Percentiles rank a stretch among this genome's conserved stretches.
Conservation (phyloP, 2,888 invertebrate species). For the Chorisops tibialis region DNA sequence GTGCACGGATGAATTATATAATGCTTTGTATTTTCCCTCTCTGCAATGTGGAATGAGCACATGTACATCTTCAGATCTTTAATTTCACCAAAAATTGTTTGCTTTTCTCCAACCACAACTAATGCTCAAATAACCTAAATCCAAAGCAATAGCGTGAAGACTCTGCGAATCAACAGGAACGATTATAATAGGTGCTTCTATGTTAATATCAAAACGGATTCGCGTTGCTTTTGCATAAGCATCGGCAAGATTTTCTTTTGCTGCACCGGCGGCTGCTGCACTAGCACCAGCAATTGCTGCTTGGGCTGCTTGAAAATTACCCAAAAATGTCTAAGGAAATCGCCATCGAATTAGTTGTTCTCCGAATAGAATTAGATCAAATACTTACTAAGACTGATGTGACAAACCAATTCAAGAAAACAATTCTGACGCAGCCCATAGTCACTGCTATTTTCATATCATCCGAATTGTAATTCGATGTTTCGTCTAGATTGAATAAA, state of each 20-base stretch:
- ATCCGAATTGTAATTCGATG: slow-evolving; percentile 59
- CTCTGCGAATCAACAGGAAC: slow-evolving; percentile 84
- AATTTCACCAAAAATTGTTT: slow-evolving; percentile 76
- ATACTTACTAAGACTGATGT: slow-evolving; percentile 68
- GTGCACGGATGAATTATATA: slow-evolving; percentile 78
- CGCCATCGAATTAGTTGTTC: not conserved
- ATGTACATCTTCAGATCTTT: slow-evolving; percentile 73
- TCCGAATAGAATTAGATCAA: too few species aligned
- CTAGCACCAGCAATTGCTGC: slow-evolving; percentile 84
- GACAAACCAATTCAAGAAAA: slow-evolving; percentile 90
- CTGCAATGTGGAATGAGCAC: slow-evolving; percentile 62
- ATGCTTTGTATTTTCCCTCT: slow-evolving; percentile 60
- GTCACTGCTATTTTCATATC: slow-evolving; percentile 79
- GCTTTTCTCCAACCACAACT: slow-evolving; percentile 63
- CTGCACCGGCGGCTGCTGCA: slow-evolving; percentile 85
- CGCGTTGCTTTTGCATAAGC: slow-evolving; percentile 78
- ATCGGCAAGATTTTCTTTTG: slow-evolving; percentile 80
- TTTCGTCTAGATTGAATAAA: slow-evolving; percentile 68
- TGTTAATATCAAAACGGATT: slow-evolving; percentile 63
- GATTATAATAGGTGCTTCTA: slow-evolving; percentile 84
- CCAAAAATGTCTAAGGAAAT: slow-evolving; percentile 70
- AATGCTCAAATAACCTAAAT: slow-evolving; percentile 80
- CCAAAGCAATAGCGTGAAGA: slow-evolving; percentile 73
- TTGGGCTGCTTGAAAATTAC: slow-evolving; percentile 87
- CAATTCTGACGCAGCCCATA: slow-evolving; percentile 80